Evolutionary conservation across 53 echinoderm and acorn worm genomes (phyloP).

Genomic region (Astropecten irregularis): DNA sequence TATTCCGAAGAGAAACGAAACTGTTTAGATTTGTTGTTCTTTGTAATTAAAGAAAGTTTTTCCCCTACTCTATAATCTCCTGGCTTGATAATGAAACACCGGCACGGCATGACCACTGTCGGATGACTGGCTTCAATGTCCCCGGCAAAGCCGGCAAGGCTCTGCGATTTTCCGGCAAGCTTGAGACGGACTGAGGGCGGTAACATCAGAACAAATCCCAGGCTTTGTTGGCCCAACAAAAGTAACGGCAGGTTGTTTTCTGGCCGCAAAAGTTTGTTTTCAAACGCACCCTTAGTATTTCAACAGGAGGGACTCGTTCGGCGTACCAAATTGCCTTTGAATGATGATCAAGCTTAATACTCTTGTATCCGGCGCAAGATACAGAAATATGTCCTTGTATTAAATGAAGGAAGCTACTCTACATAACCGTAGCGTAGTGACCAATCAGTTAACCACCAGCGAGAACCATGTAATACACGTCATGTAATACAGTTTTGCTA

Average conservation of each 20-base stretch:
- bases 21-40: too few species aligned
- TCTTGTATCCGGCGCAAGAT: neutral
- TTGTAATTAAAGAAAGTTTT: too few species aligned
- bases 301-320: neutral
- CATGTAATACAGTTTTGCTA: too few species aligned
- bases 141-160: conserved; percentile 1
- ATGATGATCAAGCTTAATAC: neutral
- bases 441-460: too few species aligned
- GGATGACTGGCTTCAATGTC: neutral
- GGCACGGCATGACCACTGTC: too few species aligned
- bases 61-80: too few species aligned
- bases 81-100: too few species aligned
- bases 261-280: neutral
- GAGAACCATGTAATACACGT: too few species aligned
- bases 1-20: too few species aligned
- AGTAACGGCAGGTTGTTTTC: neutral
- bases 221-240: conserved; percentile 19
- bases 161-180: conserved; percentile 22
- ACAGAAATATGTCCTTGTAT: conserved; percentile 1
- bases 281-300: too few species aligned
- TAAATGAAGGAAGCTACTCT: neutral
- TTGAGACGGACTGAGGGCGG: conserved; percentile 19
- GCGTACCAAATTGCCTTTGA: conserved; percentile 4
- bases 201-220: neutral
- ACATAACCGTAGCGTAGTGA: too few species aligned